Evolutionary conservation across 2,797 vertebrate genomes (phyloP), one percentile per base, ranked within the genome.

Genomic region (Cynopterus sphinx): DNA sequence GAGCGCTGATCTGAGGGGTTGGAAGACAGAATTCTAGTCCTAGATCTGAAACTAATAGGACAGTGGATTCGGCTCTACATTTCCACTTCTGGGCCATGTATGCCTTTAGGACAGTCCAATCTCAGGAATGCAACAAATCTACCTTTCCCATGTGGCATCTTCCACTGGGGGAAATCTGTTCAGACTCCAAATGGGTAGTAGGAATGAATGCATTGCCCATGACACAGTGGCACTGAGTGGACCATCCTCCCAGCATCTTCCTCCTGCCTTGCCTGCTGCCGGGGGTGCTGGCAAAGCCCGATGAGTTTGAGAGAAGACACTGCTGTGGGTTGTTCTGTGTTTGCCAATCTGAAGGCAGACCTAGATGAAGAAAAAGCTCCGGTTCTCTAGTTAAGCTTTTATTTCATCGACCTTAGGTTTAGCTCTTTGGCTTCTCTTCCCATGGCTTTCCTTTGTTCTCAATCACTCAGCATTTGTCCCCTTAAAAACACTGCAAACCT

Each of bases 391-490:
- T 24, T 55, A 65, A 41, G 22, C 43, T 51, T 71, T 16, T 22
- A 16, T 55, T 75, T 79, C 28, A 43, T 63, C 9, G 6, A 41
- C 78, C 55, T 46, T 33, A 9, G 33, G 9, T 17, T 87, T 88
- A 28, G 33, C 41, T 49, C 8, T 55, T 19, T 15, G 13, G 2
- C 46, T 71, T 75, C 39, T 43, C 31, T 63, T 63, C 46, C 21
- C 43, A 33, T 3, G 15, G 28, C 19, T 57, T 8, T 22, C 28
- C 10, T 5, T 68, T 0, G 0, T 36, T 39, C 43, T 33, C 21
- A 3, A 0, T 1, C 6, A 6, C 15, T 7, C 7, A 21, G 33
- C 22, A 16, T 41, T 9, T 21, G 2, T 85, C 39, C 17, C 26
- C 33, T 75, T 19, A 53, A 68, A 31, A 63, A 61, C 24, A 70